These are phyloP conservation scores for Cardiocondyla obscurior DNA, from an alignment of 1,140 invertebrate genomes.

Conservation along the genomic window DNA sequence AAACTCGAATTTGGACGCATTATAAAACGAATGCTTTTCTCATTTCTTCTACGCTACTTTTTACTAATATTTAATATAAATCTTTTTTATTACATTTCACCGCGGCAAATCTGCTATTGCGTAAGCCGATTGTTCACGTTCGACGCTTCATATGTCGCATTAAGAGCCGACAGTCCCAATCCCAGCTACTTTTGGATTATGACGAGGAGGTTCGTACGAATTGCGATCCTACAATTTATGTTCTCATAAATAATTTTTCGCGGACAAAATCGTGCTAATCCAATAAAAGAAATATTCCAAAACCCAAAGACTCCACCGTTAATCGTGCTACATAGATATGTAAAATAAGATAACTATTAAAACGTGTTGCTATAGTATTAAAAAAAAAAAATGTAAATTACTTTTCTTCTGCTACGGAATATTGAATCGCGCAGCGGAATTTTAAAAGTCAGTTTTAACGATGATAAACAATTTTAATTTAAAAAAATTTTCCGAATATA, in stretches of 20 bases:
- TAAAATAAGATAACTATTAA: not conserved
- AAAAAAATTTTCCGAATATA: not conserved
- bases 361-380: not conserved
- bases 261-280: not conserved
- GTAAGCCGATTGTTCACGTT: not conserved
- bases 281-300: not conserved
- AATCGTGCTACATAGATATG: not conserved
- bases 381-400: not conserved
- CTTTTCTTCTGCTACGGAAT: not conserved
- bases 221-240: not conserved
- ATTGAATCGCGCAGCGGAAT: not conserved
- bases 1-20: not conserved
- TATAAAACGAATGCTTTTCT: not conserved
- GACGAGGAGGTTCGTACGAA: not conserved
- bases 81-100: constrained; percentile 15
- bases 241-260: constrained; percentile 11
- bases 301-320: not conserved
- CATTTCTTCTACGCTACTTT: not conserved
- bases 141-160: constrained; percentile 20
- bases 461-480: not conserved
- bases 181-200: constrained; percentile 26
- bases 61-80: not conserved
- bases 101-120: not conserved
- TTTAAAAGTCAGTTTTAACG: not conserved
- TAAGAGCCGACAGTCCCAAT: constrained; percentile 9